Evolutionary conservation across 2,797 vertebrate species (phyloP).

Genomic region (Hozukius guyotensis): DNA sequence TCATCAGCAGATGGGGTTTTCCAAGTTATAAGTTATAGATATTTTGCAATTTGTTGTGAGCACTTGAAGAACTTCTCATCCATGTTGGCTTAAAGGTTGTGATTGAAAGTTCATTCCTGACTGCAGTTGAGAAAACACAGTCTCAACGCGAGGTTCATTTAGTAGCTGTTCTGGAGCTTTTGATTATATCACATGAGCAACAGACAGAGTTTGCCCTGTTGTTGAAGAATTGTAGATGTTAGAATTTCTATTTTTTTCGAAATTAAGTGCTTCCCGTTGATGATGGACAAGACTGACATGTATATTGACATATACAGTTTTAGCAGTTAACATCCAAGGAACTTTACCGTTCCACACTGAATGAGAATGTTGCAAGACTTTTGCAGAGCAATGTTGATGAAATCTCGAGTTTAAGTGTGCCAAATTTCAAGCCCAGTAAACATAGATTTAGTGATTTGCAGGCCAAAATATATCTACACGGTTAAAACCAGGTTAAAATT

Average conservation of each 20-base stretch:
- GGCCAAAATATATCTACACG: not conserved
- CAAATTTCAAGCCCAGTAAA: not conserved
- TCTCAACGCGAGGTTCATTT: too few species aligned
- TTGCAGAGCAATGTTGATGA: not conserved
- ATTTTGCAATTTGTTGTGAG: not conserved
- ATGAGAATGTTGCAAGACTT: not conserved
- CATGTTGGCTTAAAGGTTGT: too few species aligned
- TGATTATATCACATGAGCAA: too few species aligned
- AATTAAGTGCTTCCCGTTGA: too few species aligned
- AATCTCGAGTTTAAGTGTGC: too few species aligned
- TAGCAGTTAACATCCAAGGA: not conserved
- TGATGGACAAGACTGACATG: not conserved
- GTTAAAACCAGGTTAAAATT: not conserved
- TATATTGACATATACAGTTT: not conserved
- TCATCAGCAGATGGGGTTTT: not conserved
- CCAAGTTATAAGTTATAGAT: too few species aligned
- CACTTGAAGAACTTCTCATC: too few species aligned
- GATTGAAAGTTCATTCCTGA: too few species aligned
- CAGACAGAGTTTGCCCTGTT: not conserved
- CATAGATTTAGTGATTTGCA: not conserved
- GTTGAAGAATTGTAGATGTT: not conserved
- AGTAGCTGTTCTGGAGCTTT: too few species aligned
- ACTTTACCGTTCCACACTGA: rapidly evolving
- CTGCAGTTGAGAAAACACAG: too few species aligned
- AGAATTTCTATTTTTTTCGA: too few species aligned